phyloP scores from a whole-genome alignment of 2,888 invertebrate genomes.

The Nemapogon koenigi region DNA sequence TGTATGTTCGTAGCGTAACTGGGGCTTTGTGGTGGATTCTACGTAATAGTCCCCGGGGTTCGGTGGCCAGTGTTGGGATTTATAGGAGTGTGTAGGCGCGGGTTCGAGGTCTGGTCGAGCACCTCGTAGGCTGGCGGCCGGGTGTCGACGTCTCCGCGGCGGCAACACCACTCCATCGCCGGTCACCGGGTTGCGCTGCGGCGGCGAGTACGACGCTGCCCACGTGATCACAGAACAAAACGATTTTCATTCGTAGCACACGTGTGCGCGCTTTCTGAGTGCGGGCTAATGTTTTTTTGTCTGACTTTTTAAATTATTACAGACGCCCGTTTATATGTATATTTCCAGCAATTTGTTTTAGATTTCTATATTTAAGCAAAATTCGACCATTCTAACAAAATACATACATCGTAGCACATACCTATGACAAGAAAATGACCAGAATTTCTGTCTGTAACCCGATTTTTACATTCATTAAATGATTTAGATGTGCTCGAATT shows the following conservation, averaged over 20 bases:
- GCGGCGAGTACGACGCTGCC: constrained; percentile 46
- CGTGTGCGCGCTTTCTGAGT: too few species aligned
- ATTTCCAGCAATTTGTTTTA: too few species aligned
- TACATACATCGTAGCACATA: too few species aligned
- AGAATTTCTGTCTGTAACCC: too few species aligned
- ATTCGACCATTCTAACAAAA: too few species aligned
- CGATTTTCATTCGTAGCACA: constrained; percentile 44
- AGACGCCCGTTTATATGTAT: too few species aligned
- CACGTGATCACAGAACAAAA: constrained; percentile 37
- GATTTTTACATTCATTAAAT: too few species aligned
- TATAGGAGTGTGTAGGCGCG: constrained; percentile 48
- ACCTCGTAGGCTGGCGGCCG: constrained; percentile 57
- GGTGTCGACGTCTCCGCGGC: constrained; percentile 55
- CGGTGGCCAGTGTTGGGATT: constrained; percentile 46
- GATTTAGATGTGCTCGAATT: too few species aligned
- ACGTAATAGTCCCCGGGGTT: constrained; percentile 50
- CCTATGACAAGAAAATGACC: too few species aligned
- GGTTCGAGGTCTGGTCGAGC: constrained; percentile 43
- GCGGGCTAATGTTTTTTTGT: too few species aligned
- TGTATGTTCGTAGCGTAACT: constrained; percentile 28
- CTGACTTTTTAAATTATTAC: too few species aligned
- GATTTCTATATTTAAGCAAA: too few species aligned
- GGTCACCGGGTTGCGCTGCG: constrained; percentile 70
- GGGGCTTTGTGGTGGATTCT: constrained; percentile 39
- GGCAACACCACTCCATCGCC: constrained; percentile 66